Evolutionary conservation across 2,888 invertebrate genomes (phyloP), one percentile per base, ranked within the genome.

Genomic region (Acanthosepion esculentum): DNA sequence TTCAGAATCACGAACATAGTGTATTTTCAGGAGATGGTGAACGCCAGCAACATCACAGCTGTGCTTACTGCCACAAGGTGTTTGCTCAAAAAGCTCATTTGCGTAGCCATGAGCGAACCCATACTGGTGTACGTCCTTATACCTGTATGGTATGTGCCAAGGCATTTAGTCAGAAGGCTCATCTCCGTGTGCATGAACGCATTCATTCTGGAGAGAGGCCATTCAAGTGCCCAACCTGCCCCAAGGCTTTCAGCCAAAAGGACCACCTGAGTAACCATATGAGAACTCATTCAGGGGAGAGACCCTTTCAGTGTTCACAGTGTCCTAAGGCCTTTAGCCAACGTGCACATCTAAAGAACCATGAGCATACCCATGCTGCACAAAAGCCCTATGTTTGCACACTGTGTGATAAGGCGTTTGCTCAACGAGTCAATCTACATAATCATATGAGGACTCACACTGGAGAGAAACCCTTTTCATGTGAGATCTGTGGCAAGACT

Each of bases 241-340:
- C 50, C 20, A 93, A 93, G 53, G 93, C 93, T n/a, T 93, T 93
- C 93, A 93, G 93, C 93, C 93, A 93, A 48, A 93, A 93, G 53
- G 93, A 93, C 20, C 93, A 93, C 48, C 93, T 93, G 48, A 93
- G 93, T 93, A 93, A 93, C 29, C 93, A 93, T 50, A 93, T 93
- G 53, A 93, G 93, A 53, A 93, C 93, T 23, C 93, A 93, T 53
- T 93, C 93, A n/a, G 93, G 93, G 0, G 93, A 93, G n/a, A 18
- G 93, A 12, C 93, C 93, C 20, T 93, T 93, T 29, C 93, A 93
- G 53, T 93, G 93, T 93, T 93, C 53, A 29, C 93, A 93, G 48
- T 93, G 93, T 29, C 53, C 93, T 5, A 93, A 93, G 53, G 93
- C 93, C 5, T 93, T 93, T 26, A 93, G 93, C 12, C 93, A 93